Conservation (phyloP, 1,140 invertebrate genomes). For the Polyergus mexicanus region DNA sequence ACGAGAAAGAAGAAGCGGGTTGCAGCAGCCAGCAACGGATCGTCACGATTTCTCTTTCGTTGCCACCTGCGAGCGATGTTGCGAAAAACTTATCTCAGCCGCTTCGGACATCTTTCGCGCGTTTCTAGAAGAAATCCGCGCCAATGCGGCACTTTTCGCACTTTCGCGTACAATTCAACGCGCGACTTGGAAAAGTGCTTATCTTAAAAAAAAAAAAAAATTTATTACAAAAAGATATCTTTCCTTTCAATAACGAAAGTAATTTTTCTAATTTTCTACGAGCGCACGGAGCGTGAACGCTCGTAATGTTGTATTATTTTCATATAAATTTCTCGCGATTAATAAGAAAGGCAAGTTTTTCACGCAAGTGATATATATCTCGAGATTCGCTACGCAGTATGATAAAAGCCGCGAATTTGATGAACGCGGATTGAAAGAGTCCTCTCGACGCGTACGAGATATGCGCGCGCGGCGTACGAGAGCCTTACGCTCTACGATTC, state of each 20-base stretch:
- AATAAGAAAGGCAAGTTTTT: slow-evolving; percentile 37
- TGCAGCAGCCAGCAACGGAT: slow-evolving; percentile 29
- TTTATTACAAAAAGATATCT: background rate
- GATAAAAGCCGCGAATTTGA: slow-evolving; percentile 32
- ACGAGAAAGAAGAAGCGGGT: slow-evolving; percentile 50
- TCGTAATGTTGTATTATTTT: slow-evolving; percentile 6
- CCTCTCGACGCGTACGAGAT: background rate
- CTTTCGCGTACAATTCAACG: background rate
- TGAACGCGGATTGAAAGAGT: slow-evolving; percentile 51
- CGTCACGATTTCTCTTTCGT: slow-evolving; percentile 62
- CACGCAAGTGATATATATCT: background rate
- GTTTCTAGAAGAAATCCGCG: background rate
- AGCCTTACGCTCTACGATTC: slow-evolving; percentile 54
- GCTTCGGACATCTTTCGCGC: background rate
- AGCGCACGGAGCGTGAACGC: background rate
- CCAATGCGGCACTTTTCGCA: background rate
- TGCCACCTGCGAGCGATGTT: background rate
- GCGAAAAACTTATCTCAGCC: slow-evolving; percentile 10
- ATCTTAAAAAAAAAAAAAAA: background rate
- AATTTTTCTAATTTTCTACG: background rate
- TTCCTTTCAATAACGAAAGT: background rate
- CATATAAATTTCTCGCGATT: slow-evolving; percentile 1
- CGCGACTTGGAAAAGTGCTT: background rate
- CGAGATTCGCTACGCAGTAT: background rate
- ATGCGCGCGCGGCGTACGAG: slow-evolving; percentile 18